Percentiles rank a stretch among this genome's conserved stretches.
Conservation (phyloP, 2,888 invertebrate species). For the Drosophila melanosoma region DNA sequence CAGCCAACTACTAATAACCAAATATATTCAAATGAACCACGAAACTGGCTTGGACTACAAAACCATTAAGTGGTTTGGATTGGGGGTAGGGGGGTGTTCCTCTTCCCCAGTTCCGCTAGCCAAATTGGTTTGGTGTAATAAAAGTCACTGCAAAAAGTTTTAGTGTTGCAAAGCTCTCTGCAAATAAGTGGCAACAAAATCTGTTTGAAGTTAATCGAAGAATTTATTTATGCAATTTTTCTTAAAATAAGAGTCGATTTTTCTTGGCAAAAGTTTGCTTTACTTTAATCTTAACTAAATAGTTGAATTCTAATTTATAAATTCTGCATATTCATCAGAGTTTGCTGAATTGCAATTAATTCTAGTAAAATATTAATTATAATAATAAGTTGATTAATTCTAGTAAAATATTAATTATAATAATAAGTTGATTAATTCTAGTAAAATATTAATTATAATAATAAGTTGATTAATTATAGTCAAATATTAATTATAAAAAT, state of each 20-base stretch:
- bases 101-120: not conserved
- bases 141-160: not conserved
- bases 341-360: not conserved
- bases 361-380: not conserved
- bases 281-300: not conserved
- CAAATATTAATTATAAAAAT: too few relatives aligned
- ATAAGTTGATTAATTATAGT: not conserved
- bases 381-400: not conserved
- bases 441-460: not conserved
- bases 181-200: not conserved
- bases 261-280: too few relatives aligned
- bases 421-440: not conserved
- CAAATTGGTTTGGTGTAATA: not conserved
- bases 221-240: not conserved
- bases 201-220: not conserved
- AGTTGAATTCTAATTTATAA: not conserved
- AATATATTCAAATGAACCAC: slow-evolving; percentile 19
- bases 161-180: not conserved
- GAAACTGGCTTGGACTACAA: not conserved
- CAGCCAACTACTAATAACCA: slow-evolving; percentile 29
- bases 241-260: not conserved
- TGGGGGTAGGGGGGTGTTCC: too few relatives aligned
- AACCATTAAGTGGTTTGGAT: not conserved
- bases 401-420: too few relatives aligned
- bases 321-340: not conserved